Base-by-base conservation (phyloP, 2,888 invertebrate genomes). In the Buathra laborator region DNA sequence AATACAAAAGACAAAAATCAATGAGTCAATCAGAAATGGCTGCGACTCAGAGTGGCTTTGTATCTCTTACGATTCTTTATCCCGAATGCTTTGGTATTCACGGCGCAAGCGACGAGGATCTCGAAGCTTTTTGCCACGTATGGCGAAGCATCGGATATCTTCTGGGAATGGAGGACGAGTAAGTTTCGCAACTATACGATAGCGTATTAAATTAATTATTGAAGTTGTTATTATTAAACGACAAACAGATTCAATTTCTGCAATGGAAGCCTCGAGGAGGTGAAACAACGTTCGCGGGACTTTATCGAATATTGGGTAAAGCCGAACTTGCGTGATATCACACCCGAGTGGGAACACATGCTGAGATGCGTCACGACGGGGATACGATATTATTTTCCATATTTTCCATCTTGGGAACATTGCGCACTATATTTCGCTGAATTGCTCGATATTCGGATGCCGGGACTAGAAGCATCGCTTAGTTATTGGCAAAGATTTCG, bases 1-100 rank as follows among this genome's bases (percentile, higher is more conserved):
- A 44, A 0, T 9, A 44, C 10, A 3, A 71, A 3, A 72, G 51
- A 16, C 62, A 81, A 6, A 74, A 72, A 43, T 29, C 89, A 74
- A 79, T 95, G 5, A 94, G 94, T 78, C 95, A 95, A 87, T 93
- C 93, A 46, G 95, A 95, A 85, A 95, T 95, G 95, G 91, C 93
- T 0, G 64, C 93, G 2, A 95, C 95, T 0, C 95, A 95, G 87
- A 94, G 94, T 88, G 95, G 94, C 0, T 95, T 95, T 88, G 91
- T 95, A 32, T 95, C 95, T 0, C 85, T 94, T 9, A 85, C 94
- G 0, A 87, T 95, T 7, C 89, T 95, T 81, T 94, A 94, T 79
- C 95, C 95, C 0, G 86, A 92, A n/a, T 86, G 90, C 32, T 94
- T 95, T 83, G 94, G 94, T 0, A 88, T 93, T 4, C 90, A 91